Evolutionary conservation across 2,797 vertebrate species (phyloP).

Genomic region (Dermochelys coriacea): DNA sequence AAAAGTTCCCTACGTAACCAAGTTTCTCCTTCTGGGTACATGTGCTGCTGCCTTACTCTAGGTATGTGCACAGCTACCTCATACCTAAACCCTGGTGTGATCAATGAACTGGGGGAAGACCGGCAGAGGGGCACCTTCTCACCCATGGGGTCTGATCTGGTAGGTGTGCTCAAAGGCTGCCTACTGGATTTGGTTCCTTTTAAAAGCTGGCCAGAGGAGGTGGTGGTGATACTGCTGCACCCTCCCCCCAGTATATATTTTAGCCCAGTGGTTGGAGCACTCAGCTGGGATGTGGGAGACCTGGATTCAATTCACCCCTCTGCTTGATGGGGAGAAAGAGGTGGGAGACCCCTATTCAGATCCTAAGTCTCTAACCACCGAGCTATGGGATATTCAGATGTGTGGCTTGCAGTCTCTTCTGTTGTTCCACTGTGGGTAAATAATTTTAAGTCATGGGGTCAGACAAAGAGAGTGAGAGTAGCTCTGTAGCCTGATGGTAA

Average conservation of each 20-base stretch:
- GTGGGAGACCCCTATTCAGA: background rate
- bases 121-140: background rate
- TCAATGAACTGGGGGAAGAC: background rate
- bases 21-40: background rate
- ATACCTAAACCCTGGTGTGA: background rate
- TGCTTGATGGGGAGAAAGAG: background rate
- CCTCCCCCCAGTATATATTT: background rate
- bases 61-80: background rate
- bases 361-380: background rate
- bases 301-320: background rate
- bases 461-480: background rate
- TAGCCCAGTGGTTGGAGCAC: background rate
- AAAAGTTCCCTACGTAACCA: background rate
- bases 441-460: background rate
- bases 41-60: background rate
- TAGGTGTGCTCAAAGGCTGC: background rate
- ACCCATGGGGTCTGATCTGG: background rate
- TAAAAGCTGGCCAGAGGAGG: background rate
- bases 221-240: background rate
- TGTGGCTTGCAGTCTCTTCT: background rate
- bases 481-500: background rate
- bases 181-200: background rate
- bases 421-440: background rate
- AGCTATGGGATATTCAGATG: background rate
- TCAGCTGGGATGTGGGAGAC: background rate